A percentile compares a stretch with the other conserved stretches of the same genome.
phyloP scores from a whole-genome alignment of 2,888 invertebrate genomes.

The Lasioglossum vierecki region DNA sequence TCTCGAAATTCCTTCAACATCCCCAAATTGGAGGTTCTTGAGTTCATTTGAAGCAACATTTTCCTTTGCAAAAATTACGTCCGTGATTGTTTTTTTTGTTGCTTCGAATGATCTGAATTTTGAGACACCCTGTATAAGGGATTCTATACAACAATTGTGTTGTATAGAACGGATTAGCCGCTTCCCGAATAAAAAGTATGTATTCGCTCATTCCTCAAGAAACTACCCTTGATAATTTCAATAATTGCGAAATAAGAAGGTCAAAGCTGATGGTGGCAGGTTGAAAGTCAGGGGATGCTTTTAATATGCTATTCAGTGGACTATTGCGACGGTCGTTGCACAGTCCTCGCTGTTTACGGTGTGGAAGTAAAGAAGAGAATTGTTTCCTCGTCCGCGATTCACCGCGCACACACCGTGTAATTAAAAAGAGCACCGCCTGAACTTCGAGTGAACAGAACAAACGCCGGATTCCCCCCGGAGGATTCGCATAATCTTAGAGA shows the following conservation, averaged over 20 bases:
- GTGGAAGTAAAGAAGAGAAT: neutral
- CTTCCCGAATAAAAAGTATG: too few species aligned
- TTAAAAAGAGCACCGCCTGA: neutral
- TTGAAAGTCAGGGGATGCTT: neutral
- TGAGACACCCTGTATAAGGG: too few species aligned
- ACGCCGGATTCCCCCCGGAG: too few species aligned
- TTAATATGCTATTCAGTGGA: neutral
- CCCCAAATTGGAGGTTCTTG: too few species aligned
- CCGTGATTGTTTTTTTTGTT: too few species aligned
- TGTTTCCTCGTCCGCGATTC: neutral
- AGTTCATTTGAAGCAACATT: too few species aligned
- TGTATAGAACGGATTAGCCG: too few species aligned
- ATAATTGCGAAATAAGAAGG: neutral
- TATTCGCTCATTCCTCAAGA: neutral
- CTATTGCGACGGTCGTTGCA: neutral
- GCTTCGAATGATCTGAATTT: too few species aligned
- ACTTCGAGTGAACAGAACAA: neutral
- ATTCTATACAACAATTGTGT: too few species aligned
- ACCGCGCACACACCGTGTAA: neutral
- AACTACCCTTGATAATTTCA: too few species aligned
- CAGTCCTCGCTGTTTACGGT: neutral
- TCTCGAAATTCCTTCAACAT: too few species aligned
- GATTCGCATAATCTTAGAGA: neutral
- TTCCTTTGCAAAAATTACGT: too few species aligned
- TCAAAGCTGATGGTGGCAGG: neutral